These are phyloP conservation scores for Patella pellucida DNA, from an alignment of 2,888 invertebrate species.

Conservation along the genomic window DNA sequence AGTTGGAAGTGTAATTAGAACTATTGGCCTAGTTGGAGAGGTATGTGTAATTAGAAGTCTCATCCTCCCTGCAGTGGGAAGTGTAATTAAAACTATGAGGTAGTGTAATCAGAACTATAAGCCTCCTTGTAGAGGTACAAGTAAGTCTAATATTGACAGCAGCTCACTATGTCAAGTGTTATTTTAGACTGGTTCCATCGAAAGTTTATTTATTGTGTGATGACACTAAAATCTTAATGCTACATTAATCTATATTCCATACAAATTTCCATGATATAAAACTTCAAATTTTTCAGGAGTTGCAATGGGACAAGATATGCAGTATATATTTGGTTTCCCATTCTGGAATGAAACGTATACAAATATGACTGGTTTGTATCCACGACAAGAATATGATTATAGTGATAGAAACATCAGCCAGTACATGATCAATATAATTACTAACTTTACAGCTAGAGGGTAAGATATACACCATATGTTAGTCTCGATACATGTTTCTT, in stretches of 20 bases:
- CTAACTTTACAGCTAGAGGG: slow-evolving; percentile 72
- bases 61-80: no score
- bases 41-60: slow-evolving; percentile 53
- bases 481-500: no score
- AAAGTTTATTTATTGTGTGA: background rate
- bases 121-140: no score
- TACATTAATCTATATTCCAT: background rate
- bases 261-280: background rate
- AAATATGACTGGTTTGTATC: slow-evolving; percentile 63
- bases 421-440: slow-evolving; percentile 72
- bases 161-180: no score
- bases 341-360: slow-evolving; percentile 71
- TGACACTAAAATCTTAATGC: background rate
- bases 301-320: slow-evolving; percentile 73
- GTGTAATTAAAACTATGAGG: no score
- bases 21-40: slow-evolving; percentile 68
- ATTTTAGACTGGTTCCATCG: no score
- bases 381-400: slow-evolving; percentile 65
- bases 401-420: slow-evolving; percentile 73
- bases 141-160: no score
- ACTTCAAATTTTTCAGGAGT: slow-evolving; percentile 51
- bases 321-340: slow-evolving; percentile 74
- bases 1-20: slow-evolving; percentile 67
- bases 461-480: slow-evolving; percentile 43
- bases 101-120: no score